Percentiles rank a stretch among this genome's conserved stretches.
Evolutionary conservation across 2,888 invertebrate genomes (phyloP).

Genomic region (Pardosa pseudoannulata): DNA sequence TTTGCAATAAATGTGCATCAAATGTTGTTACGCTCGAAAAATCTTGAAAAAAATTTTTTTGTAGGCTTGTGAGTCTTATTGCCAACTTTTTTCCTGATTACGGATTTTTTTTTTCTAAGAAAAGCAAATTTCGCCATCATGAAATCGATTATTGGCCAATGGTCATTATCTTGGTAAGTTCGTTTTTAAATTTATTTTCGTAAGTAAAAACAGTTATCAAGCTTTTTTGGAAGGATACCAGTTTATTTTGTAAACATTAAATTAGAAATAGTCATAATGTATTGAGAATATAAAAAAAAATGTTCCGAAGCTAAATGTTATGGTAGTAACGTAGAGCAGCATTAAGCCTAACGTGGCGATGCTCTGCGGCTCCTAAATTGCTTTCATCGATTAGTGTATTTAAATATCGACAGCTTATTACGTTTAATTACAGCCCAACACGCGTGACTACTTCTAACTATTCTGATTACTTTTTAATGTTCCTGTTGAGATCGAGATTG

Average conservation of each 20-base stretch:
- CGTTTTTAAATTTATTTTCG: not conserved
- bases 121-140: constrained; percentile 36
- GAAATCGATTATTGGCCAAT: constrained; percentile 35
- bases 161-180: constrained; percentile 17
- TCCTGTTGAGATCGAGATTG: too few relatives aligned
- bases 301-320: constrained; percentile 6
- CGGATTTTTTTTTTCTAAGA: too few relatives aligned
- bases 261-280: not conserved
- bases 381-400: not conserved
- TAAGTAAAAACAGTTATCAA: not conserved
- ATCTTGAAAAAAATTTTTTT: not conserved
- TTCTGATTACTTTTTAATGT: too few relatives aligned
- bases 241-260: not conserved
- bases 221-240: too few relatives aligned
- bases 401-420: not conserved
- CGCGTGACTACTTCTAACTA: too few relatives aligned
- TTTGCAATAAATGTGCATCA: not conserved
- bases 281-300: not conserved
- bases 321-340: not conserved
- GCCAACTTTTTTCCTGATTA: too few relatives aligned
- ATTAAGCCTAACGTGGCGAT: constrained; percentile 16
- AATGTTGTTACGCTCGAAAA: not conserved
- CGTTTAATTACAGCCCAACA: too few relatives aligned
- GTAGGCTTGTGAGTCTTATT: too few relatives aligned
- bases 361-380: not conserved